phyloP scores from a whole-genome alignment of 2,797 vertebrate species.

The Mormyrus hasselquistii region DNA sequence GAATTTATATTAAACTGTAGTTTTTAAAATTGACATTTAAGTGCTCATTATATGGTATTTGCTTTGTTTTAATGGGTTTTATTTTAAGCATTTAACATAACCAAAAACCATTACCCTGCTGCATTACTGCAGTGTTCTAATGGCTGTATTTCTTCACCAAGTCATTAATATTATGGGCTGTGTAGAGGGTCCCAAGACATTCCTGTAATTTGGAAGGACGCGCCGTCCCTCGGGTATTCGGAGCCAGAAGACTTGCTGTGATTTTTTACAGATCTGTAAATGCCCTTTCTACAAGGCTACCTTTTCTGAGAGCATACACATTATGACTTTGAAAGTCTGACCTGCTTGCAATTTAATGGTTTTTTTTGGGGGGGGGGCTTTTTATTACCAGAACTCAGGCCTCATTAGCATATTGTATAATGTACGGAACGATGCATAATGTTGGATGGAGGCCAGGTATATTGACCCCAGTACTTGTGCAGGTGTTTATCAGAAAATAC shows the following conservation, averaged over 20 bases:
- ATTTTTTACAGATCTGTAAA: neutral
- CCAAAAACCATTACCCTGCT: neutral
- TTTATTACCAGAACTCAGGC: neutral
- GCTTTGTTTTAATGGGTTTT: neutral
- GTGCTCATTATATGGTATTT: neutral
- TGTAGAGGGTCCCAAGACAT: neutral
- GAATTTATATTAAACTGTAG: neutral
- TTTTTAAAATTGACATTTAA: neutral
- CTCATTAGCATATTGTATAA: neutral
- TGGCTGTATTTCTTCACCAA: neutral
- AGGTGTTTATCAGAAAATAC: neutral
- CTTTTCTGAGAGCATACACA: neutral
- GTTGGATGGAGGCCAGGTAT: neutral
- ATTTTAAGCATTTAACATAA: neutral
- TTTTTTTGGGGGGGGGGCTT: neutral
- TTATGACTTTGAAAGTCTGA: neutral
- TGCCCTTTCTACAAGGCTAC: neutral
- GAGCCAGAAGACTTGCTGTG: neutral
- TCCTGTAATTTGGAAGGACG: neutral
- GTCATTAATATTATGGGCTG: constrained; percentile 9
- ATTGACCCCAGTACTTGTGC: neutral
- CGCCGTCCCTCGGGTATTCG: neutral
- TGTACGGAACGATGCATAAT: neutral
- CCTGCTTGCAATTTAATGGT: neutral
- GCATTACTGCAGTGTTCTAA: neutral